Base-by-base conservation (phyloP, 1,140 invertebrate genomes). In the Neodiprion lecontei region DNA sequence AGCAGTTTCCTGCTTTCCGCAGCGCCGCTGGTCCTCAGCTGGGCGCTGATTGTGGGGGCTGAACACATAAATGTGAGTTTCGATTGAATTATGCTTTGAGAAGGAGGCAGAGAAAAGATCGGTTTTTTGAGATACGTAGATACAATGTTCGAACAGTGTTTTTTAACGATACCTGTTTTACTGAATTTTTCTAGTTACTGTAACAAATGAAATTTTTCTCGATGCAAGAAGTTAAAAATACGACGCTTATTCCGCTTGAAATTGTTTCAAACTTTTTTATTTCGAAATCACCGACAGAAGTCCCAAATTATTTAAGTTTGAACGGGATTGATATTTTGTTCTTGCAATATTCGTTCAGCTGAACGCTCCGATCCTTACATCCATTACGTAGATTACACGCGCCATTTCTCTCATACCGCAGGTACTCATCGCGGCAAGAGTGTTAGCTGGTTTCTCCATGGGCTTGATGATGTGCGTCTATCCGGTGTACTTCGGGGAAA, bases 401-500 rank as follows among this genome's bases (percentile, higher is more conserved):
- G 67, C 23, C 67, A 75, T 71, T 75, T 69, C 48, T 61, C n/a
- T 48, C 61, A 47, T 28, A 72, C 49, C 73, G 67, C 48, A 84
- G 82, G 77, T 76, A 76, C 76, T 7, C 11, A 61, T 78, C 12
- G 53, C 89, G 0, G 85, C 84, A 1, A 88, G 89, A 75, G 73
- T 91, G 5, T 82, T 92, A 74, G 88, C 90, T 1, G 94, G 93
- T 1, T 80, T 94, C 2, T 89, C 91, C 1, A 86, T 93, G 61
- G 92, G 93, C 14, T 90, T 92, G 9, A 88, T 91, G 2, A 91
- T 92, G 72, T 91, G 91, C 12, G 87, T 89, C 1, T 88, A 89
- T 0, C 91, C 91, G 3, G 91, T 92, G 85, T 93, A 93, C 81
- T 80, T 93, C 21, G 89, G 90, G 74, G 91, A 93, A 88, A 89